phyloP scores from a whole-genome alignment of 2,797 vertebrate genomes.

The Ceryle rudis region DNA sequence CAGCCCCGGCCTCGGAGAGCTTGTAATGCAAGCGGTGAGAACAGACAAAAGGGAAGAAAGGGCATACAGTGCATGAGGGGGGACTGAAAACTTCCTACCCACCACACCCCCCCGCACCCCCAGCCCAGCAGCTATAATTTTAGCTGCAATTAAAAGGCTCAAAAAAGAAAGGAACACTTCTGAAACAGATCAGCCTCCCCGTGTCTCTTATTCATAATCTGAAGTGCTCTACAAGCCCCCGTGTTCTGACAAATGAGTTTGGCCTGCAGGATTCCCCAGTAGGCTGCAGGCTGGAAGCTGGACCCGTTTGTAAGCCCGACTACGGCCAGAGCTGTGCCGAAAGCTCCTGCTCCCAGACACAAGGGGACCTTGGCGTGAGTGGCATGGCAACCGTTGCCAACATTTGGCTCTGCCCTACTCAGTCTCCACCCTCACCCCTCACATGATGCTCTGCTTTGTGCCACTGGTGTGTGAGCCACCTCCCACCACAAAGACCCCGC shows the following conservation, averaged over 20 bases:
- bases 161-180: not conserved
- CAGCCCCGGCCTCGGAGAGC: not conserved
- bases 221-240: accelerated
- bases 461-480: accelerated
- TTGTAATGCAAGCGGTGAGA: not conserved
- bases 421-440: not conserved
- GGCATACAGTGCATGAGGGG: not conserved
- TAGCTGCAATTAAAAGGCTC: not conserved
- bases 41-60: not conserved
- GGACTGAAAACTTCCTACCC: not conserved
- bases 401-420: not conserved
- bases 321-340: not conserved
- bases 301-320: accelerated
- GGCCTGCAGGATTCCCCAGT: not conserved
- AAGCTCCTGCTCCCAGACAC: not conserved
- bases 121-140: not conserved
- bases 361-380: not conserved
- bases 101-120: no score
- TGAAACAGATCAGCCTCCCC: not conserved
- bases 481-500: not conserved
- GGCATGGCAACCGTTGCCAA: accelerated
- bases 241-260: not conserved
- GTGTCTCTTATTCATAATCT: not conserved
- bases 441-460: not conserved
- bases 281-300: not conserved